Evolutionary conservation across 2,888 invertebrate genomes (phyloP).

Genomic region (Eurytoma californica): DNA sequence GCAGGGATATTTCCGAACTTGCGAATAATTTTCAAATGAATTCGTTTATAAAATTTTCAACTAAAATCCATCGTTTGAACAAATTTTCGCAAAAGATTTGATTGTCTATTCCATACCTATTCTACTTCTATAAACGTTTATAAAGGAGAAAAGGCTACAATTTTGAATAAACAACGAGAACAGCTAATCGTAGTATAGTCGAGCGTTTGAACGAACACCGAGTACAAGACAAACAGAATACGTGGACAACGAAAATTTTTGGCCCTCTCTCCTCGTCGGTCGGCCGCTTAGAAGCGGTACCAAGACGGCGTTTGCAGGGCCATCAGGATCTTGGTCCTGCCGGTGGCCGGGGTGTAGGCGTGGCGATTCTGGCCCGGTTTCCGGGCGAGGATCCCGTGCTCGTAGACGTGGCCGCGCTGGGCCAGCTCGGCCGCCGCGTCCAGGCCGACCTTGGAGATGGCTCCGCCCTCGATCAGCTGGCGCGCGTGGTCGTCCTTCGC

Average conservation of each 20-base stretch:
- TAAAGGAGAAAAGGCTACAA: too few species aligned
- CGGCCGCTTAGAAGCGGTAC: constrained; percentile 69
- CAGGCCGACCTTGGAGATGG: constrained; percentile 70
- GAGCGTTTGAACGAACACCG: not conserved
- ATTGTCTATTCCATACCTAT: too few species aligned
- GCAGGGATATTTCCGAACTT: too few species aligned
- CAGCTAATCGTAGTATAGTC: not conserved
- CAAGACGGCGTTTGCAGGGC: constrained; percentile 72
- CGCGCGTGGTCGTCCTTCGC: constrained; percentile 71
- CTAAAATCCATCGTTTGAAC: too few species aligned
- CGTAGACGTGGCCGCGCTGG: constrained; percentile 70
- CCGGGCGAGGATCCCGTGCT: constrained; percentile 70
- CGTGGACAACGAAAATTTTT: too few species aligned
- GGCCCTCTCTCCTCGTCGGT: not conserved
- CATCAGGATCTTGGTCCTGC: constrained; percentile 71
- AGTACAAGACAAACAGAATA: not conserved
- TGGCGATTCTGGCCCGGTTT: constrained; percentile 66
- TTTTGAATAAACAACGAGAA: not conserved
- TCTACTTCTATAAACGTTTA: too few species aligned
- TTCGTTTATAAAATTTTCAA: too few species aligned
- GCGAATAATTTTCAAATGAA: too few species aligned
- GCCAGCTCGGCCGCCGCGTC: constrained; percentile 72
- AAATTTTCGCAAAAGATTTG: too few species aligned
- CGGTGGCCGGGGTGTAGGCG: constrained; percentile 67
- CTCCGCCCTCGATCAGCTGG: constrained; percentile 70